A percentile compares a stretch with the other conserved stretches of the same genome.
phyloP scores from a whole-genome alignment of 2,888 invertebrate species.

The Limnephilus auricula region DNA sequence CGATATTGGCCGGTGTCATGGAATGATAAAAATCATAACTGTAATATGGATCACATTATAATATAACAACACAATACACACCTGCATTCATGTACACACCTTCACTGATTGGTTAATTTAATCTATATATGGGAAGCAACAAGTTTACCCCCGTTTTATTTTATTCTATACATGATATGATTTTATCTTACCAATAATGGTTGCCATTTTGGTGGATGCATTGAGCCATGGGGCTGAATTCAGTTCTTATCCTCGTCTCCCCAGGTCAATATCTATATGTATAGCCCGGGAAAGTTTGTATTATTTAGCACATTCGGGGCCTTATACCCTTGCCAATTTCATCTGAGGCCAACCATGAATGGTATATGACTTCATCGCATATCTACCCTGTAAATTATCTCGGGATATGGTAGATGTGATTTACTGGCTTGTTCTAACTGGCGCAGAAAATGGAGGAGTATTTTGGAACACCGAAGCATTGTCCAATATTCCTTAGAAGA shows the following conservation, averaged over 20 bases:
- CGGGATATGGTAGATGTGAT: background rate
- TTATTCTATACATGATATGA: background rate
- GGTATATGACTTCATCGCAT: conserved; percentile 15
- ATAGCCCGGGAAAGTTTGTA: background rate
- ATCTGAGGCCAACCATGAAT: conserved; percentile 32
- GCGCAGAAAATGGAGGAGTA: background rate
- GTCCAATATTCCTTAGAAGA: background rate
- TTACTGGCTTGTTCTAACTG: conserved; percentile 3
- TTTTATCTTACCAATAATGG: background rate
- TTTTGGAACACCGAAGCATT: background rate
- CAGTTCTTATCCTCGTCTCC: background rate
- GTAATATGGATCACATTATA: too few species aligned
- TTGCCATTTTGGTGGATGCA: background rate
- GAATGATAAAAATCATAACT: too few species aligned
- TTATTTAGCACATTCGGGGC: conserved; percentile 15
- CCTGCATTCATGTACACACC: too few species aligned
- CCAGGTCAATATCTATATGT: background rate
- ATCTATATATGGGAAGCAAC: too few species aligned
- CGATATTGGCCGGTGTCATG: too few species aligned
- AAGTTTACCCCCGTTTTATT: background rate
- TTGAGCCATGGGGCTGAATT: background rate
- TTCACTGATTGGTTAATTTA: too few species aligned
- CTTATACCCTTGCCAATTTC: conserved; percentile 17
- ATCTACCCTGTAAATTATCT: background rate
- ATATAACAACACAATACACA: too few species aligned